phyloP scores from a whole-genome alignment of 2,888 invertebrate genomes.

The Ennomos fuscantarius region DNA sequence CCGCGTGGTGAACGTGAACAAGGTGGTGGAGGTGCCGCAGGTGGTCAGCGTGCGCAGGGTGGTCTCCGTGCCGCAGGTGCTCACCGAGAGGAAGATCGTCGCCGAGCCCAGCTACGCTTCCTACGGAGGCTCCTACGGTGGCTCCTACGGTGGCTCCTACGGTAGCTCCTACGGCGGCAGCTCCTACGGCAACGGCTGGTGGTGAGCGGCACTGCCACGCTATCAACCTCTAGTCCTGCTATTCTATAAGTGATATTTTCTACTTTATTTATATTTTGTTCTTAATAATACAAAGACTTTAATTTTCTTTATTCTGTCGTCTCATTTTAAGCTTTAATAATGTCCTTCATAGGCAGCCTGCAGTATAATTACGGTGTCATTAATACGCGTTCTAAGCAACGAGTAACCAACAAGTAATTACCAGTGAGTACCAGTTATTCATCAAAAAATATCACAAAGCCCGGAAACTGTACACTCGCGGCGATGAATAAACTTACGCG shows the following conservation, averaged over 20 bases:
- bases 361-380: no score
- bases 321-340: background rate
- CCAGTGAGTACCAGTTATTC: no score
- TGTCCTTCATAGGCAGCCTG: no score
- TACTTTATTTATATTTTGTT: slow-evolving; percentile 6
- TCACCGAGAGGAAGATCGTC: slow-evolving; percentile 57
- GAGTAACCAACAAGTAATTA: background rate
- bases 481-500: no score
- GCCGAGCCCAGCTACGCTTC: slow-evolving; percentile 41
- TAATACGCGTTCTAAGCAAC: no score
- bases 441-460: no score
- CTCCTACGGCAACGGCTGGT: slow-evolving; percentile 41
- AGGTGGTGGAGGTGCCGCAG: slow-evolving; percentile 54
- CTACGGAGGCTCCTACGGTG: slow-evolving; percentile 23
- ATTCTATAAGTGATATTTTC: background rate
- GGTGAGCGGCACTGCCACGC: slow-evolving; percentile 25
- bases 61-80: slow-evolving; percentile 61
- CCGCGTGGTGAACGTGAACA: slow-evolving; percentile 56
- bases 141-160: slow-evolving; percentile 15
- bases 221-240: background rate
- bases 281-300: slow-evolving; percentile 1
- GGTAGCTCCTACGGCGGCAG: slow-evolving; percentile 19
- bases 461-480: no score
- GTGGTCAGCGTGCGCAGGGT: slow-evolving; percentile 55
- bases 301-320: slow-evolving; percentile 1